Evolutionary conservation across 2,888 invertebrate genomes (phyloP).

Genomic region (Agrotis ipsilon): DNA sequence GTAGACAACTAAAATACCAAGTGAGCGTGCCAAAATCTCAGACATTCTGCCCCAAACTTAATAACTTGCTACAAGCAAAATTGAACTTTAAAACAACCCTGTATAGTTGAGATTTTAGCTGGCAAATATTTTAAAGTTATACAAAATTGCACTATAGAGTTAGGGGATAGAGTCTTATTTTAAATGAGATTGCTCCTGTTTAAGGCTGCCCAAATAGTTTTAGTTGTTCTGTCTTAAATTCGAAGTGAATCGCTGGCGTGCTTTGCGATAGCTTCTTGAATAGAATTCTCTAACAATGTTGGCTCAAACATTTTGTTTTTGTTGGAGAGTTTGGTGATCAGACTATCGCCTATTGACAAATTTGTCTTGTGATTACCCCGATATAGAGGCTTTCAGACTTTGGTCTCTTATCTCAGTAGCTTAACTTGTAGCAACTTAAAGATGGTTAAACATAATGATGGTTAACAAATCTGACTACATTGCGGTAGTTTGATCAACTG

Average conservation of each 20-base stretch:
- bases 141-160: conserved; percentile 49
- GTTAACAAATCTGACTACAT: no score
- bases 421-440: no score
- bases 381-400: no score
- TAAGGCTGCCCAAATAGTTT: conserved; percentile 68
- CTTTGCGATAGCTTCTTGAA: conserved; percentile 69
- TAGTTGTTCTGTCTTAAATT: conserved; percentile 70
- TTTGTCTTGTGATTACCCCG: no score
- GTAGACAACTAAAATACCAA: conserved; percentile 78
- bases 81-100: conserved; percentile 67
- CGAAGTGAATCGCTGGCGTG: conserved; percentile 64
- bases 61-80: conserved; percentile 62
- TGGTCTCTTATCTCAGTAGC: no score
- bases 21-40: conserved; percentile 74
- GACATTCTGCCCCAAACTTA: conserved; percentile 69
- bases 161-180: conserved; percentile 38
- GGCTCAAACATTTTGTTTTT: conserved; percentile 27
- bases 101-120: conserved; percentile 66
- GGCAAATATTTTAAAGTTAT: conserved; percentile 5
- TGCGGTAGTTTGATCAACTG: no score
- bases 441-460: no score
- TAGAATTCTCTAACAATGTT: conserved; percentile 59
- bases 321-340: background rate
- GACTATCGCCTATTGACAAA: background rate
- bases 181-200: conserved; percentile 22